These are phyloP conservation scores for Prorops nasuta DNA, from an alignment of 1,140 invertebrate species.

Conservation along the genomic window DNA sequence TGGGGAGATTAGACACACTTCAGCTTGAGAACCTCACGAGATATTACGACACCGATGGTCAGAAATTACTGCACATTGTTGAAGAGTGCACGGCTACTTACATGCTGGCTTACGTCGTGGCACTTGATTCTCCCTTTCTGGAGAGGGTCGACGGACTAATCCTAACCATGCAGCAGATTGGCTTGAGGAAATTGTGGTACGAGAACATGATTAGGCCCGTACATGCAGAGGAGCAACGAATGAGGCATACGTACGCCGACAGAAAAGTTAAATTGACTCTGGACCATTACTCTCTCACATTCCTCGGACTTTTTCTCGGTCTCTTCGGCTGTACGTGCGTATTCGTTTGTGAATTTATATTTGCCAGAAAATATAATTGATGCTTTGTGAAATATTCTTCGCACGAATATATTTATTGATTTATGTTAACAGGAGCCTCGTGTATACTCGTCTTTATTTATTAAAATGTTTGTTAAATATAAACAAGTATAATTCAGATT, in stretches of 20 bases:
- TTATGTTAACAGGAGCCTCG: too few species aligned
- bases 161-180: constrained; percentile 18
- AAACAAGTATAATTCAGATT: too few species aligned
- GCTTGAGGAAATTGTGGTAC: constrained; percentile 27
- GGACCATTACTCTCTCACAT: constrained; percentile 27
- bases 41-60: constrained; percentile 26
- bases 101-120: constrained; percentile 26
- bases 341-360: constrained; percentile 26
- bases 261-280: constrained; percentile 21
- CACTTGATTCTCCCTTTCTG: constrained; percentile 20
- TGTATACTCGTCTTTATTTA: too few species aligned
- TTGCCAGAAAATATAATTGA: too few species aligned
- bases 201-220: constrained; percentile 4
- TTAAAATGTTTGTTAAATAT: too few species aligned
- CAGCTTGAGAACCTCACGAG: constrained; percentile 14
- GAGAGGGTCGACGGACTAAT: constrained; percentile 28
- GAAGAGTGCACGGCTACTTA: constrained; percentile 29
- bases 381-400: too few species aligned
- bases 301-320: constrained; percentile 18
- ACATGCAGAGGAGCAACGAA: neutral
- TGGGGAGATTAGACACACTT: constrained; percentile 9
- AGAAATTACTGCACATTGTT: constrained; percentile 26
- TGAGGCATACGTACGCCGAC: neutral
- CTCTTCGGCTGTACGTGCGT: constrained; percentile 15
- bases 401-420: too few species aligned